Percentiles rank a stretch among this genome's conserved stretches.
phyloP scores from a whole-genome alignment of 2,888 invertebrate genomes.

The Drosophila kambysellisi region DNA sequence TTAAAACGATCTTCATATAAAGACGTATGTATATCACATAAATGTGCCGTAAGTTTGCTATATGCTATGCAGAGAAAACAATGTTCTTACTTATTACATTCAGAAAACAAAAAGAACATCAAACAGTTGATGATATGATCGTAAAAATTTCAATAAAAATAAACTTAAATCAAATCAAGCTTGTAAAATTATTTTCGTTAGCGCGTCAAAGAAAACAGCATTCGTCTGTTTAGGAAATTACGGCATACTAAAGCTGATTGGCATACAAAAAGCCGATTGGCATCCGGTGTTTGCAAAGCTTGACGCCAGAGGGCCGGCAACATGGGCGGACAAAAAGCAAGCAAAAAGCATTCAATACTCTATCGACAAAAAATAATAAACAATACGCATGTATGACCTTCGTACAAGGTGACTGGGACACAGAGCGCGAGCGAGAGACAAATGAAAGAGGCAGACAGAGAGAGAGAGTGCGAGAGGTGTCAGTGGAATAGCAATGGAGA shows the following conservation, averaged over 20 bases:
- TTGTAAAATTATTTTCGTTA: conserved; percentile 7
- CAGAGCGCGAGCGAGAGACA: conserved; percentile 18
- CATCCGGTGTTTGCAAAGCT: conserved; percentile 34
- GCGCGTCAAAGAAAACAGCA: conserved; percentile 33
- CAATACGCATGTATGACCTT: conserved; percentile 86
- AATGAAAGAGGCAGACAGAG: conserved; percentile 1
- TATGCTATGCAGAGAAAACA: conserved; percentile 49
- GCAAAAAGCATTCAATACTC: conserved; percentile 48
- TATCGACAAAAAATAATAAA: conserved; percentile 56
- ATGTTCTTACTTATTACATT: conserved; percentile 53
- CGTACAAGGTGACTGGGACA: conserved; percentile 86
- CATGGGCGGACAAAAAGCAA: conserved; percentile 29
- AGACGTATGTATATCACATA: conserved; percentile 46
- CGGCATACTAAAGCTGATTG: not conserved
- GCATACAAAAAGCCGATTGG: conserved; percentile 2
- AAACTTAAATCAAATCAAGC: conserved; percentile 68
- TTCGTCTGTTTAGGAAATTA: not conserved
- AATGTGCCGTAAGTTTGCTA: conserved; percentile 69
- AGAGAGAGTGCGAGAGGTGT: not conserved
- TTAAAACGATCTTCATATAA: conserved; percentile 50
- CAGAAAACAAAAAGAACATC: conserved; percentile 38
- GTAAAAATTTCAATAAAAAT: conserved; percentile 78
- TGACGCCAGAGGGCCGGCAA: conserved; percentile 43
- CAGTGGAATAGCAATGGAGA: conserved; percentile 7
- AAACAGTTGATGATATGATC: conserved; percentile 70